These are phyloP conservation scores for Mycetomoellerius zeteki DNA, from an alignment of 1,140 invertebrate genomes.

Conservation along the genomic window DNA sequence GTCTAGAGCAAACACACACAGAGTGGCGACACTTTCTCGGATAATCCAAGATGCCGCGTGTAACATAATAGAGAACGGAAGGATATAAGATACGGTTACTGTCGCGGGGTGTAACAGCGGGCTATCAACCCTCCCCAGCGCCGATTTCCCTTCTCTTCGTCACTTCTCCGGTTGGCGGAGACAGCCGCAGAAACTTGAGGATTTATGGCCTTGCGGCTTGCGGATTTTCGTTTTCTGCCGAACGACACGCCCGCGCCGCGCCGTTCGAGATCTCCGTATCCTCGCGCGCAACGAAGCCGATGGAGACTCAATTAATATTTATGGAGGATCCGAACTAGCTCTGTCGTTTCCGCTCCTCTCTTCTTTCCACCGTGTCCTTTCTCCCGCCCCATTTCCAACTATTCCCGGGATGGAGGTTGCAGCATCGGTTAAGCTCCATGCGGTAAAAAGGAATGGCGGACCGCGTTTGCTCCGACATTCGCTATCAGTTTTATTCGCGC, in stretches of 20 bases:
- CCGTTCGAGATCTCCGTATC: constrained; percentile 70
- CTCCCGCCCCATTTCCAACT: constrained; percentile 38
- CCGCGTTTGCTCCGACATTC: constrained; percentile 57
- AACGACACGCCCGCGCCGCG: constrained; percentile 64
- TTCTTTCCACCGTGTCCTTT: not conserved
- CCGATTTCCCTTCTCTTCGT: constrained; percentile 65
- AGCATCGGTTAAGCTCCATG: constrained; percentile 57
- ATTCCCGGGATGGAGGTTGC: constrained; percentile 51
- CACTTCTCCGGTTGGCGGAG: constrained; percentile 72
- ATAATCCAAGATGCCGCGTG: constrained; percentile 49
- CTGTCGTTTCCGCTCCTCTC: not conserved
- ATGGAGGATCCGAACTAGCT: constrained; percentile 66
- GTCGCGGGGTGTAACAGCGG: constrained; percentile 31
- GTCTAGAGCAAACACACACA: constrained; percentile 9
- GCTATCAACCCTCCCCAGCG: constrained; percentile 43
- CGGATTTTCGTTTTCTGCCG: constrained; percentile 76
- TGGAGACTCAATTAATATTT: constrained; percentile 78
- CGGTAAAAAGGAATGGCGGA: constrained; percentile 59
- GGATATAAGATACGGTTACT: constrained; percentile 67
- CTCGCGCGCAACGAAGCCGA: constrained; percentile 66
- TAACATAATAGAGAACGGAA: constrained; percentile 77
- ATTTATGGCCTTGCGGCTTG: constrained; percentile 77
- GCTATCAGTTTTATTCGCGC: constrained; percentile 66
- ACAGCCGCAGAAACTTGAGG: constrained; percentile 79
- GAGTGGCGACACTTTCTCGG: constrained; percentile 21